Evolutionary conservation across 2,797 vertebrate species (phyloP).

Genomic region (Psittacula derbiana): DNA sequence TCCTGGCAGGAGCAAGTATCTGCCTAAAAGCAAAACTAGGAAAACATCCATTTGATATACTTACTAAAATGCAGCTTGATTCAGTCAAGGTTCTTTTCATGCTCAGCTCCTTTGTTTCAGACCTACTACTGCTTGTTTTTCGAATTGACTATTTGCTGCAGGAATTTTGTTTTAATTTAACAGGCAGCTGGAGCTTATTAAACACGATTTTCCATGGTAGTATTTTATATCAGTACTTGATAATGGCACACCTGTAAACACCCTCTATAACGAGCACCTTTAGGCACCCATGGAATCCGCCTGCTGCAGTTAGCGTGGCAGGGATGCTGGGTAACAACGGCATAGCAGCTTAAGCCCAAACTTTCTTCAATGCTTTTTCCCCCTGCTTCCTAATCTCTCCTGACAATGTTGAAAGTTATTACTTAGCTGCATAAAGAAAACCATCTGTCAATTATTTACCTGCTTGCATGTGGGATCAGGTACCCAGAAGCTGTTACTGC

Average conservation of each 20-base stretch:
- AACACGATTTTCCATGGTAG: neutral
- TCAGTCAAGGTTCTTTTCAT: neutral
- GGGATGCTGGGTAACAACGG: neutral
- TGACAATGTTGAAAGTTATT: conserved; percentile 65
- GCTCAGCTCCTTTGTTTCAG: neutral
- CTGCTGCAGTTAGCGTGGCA: neutral
- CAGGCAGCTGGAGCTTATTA: conserved; percentile 60
- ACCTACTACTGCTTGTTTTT: neutral
- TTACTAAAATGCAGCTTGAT: neutral
- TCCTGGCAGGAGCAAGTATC: neutral
- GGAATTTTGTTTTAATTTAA: conserved; percentile 38
- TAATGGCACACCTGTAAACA: conserved; percentile 66
- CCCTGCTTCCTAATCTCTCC: conserved; percentile 28
- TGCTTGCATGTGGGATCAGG: conserved; percentile 33
- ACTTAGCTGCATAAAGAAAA: conserved; percentile 54
- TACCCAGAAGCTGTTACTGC: neutral
- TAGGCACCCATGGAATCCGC: neutral
- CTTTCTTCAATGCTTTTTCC: neutral
- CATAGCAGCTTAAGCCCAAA: neutral
- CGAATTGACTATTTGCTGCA: neutral
- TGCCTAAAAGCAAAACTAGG: neutral
- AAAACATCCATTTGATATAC: neutral
- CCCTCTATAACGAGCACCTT: conserved; percentile 45
- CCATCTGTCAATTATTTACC: conserved; percentile 62
- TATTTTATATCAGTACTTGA: conserved; percentile 41